Percentiles rank a stretch among this genome's conserved stretches.
These are phyloP conservation scores for Eristalinus aeneus DNA, from an alignment of 2,888 invertebrate species.

Conservation along the genomic window DNA sequence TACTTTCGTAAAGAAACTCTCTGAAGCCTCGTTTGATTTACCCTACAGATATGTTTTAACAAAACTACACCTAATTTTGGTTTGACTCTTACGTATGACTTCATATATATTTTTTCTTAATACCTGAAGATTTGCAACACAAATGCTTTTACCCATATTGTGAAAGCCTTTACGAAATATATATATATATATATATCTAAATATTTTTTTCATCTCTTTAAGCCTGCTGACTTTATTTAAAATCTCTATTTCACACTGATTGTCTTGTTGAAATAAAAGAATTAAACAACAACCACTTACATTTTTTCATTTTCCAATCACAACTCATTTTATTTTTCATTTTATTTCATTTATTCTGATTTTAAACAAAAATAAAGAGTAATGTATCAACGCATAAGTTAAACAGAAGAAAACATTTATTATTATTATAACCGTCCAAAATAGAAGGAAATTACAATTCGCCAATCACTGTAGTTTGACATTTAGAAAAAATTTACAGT, in stretches of 20 bases:
- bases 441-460: slow-evolving; percentile 1
- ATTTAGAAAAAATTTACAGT: slow-evolving; percentile 38
- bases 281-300: neutral
- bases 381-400: slow-evolving; percentile 9
- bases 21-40: slow-evolving; percentile 43
- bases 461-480: slow-evolving; percentile 51
- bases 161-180: slow-evolving; percentile 49
- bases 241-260: slow-evolving; percentile 52
- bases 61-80: slow-evolving; percentile 47
- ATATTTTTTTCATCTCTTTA: slow-evolving; percentile 36
- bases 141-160: slow-evolving; percentile 50
- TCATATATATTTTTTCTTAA: slow-evolving; percentile 34
- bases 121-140: slow-evolving; percentile 45
- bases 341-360: slow-evolving; percentile 5
- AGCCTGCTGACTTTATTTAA: slow-evolving; percentile 64
- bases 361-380: neutral
- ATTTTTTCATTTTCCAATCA: neutral
- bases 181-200: no score
- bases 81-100: slow-evolving; percentile 58
- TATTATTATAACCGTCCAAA: neutral
- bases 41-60: slow-evolving; percentile 18
- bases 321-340: slow-evolving; percentile 2
- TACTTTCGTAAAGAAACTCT: slow-evolving; percentile 47
- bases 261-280: slow-evolving; percentile 47
- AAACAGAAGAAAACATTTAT: slow-evolving; percentile 14